Evolutionary conservation across 2,888 invertebrate genomes (phyloP).

Genomic region (Protodeltote pygarga): DNA sequence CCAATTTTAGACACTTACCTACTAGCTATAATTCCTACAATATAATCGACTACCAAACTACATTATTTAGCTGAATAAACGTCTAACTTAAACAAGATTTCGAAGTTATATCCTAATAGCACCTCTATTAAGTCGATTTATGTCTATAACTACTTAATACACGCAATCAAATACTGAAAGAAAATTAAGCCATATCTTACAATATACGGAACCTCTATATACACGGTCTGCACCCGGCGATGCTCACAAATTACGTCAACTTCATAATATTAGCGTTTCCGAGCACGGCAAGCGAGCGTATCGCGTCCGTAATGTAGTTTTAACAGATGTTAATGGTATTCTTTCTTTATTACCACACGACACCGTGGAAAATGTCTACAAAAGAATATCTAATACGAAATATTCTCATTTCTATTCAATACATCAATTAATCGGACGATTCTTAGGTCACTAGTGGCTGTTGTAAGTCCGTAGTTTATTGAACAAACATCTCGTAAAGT

Average conservation of each 20-base stretch:
- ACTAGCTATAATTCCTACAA: too few species aligned
- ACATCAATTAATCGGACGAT: conserved; percentile 31
- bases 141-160: too few species aligned
- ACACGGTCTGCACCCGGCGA: conserved; percentile 32
- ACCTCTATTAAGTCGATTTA: too few species aligned
- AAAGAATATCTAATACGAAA: conserved; percentile 28
- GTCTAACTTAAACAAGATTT: too few species aligned
- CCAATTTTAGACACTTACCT: too few species aligned
- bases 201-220: conserved; percentile 45
- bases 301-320: conserved; percentile 77
- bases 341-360: conserved; percentile 53
- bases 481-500: conserved; percentile 33
- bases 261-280: conserved; percentile 70
- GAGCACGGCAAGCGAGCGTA: conserved; percentile 70
- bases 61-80: too few species aligned
- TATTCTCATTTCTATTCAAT: conserved; percentile 29
- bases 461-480: conserved; percentile 29
- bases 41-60: too few species aligned
- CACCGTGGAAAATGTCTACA: conserved; percentile 49
- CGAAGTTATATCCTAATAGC: too few species aligned
- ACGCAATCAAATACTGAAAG: conserved; percentile 19
- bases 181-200: conserved; percentile 26
- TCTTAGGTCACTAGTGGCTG: conserved; percentile 23
- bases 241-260: conserved; percentile 63
- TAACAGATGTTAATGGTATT: conserved; percentile 82